Conservation (phyloP, 2,888 invertebrate genomes). For the Diarsia mendica region DNA sequence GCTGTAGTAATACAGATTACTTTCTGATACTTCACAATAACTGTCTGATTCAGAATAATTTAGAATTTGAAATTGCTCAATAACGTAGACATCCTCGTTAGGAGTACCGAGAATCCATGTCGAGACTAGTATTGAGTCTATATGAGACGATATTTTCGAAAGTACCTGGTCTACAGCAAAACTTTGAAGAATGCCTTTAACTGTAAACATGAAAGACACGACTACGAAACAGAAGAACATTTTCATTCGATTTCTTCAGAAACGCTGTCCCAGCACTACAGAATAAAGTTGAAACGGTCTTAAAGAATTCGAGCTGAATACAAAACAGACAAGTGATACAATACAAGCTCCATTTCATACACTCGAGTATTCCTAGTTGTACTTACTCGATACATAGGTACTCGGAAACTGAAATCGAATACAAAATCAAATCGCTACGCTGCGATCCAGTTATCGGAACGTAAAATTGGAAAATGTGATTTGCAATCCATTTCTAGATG, state of each 20-base stretch:
- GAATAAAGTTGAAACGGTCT: constrained; percentile 38
- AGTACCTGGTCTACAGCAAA: neutral
- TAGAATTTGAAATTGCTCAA: too few relatives aligned
- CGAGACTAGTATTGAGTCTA: neutral
- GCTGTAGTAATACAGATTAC: neutral
- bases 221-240: neutral
- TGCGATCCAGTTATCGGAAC: constrained; percentile 40
- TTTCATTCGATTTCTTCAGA: constrained; percentile 40
- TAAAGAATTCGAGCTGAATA: constrained; percentile 43
- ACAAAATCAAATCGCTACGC: constrained; percentile 49
- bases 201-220: constrained; percentile 10
- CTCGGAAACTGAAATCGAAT: constrained; percentile 42
- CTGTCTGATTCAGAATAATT: neutral
- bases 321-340: constrained; percentile 44
- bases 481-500: constrained; percentile 32
- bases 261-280: constrained; percentile 24
- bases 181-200: neutral
- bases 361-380: constrained; percentile 38
- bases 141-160: neutral
- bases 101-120: neutral
- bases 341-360: constrained; percentile 48
- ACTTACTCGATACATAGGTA: constrained; percentile 26
- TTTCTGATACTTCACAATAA: neutral
- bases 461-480: constrained; percentile 61
- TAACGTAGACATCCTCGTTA: too few relatives aligned